Base-by-base conservation (phyloP, 1,140 invertebrate genomes). In the Diorhabda elongata region DNA sequence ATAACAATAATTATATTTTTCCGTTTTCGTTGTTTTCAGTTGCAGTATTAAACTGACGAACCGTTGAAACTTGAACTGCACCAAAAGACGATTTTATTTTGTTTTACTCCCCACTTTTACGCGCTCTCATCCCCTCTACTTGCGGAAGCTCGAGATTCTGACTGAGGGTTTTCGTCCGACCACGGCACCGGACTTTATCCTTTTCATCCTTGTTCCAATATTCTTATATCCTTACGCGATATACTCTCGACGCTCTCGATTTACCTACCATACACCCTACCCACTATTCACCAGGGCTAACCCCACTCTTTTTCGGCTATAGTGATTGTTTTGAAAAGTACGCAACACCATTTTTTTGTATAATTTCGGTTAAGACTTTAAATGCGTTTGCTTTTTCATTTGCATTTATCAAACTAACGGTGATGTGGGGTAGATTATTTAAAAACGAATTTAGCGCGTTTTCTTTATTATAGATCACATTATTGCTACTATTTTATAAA, bases 71-170 rank as follows among this genome's bases (percentile, higher is more conserved):
- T 67, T 70, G 65, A 73, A 75, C 74, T 75, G 75, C 75, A 73
- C 72, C 72, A 72, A 70, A 74, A 73, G 69, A 66, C 75, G 75
- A 72, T 76, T 74, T 75, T 76, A 68, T 71, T 76, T 76, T 76
- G 74, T 76, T 76, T 76, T 74, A 67, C 75, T 69, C 72, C 72
- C 72, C 68, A 66, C 68, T 71, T 72, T 66, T 70, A 64, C 72
- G 67, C 68, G 67, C 44, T 71, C 69, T 67, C 41, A 67, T 69
- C 72, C 72, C 72, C 72, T 66, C 71, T 66, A 64, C 56, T 58
- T 45, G 56, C 70, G 70, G 70, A 71, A 71, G 67, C 61, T 58
- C 61, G 26, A 9, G 6, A 66, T 57, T 41, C 44, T 64, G 43
- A 44, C 9, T 52, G n/a, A 42, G 42, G 61, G 47, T n/a, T 52